Evolutionary conservation across 2,888 invertebrate genomes (phyloP).

Genomic region (Choristoneura rosaceana): DNA sequence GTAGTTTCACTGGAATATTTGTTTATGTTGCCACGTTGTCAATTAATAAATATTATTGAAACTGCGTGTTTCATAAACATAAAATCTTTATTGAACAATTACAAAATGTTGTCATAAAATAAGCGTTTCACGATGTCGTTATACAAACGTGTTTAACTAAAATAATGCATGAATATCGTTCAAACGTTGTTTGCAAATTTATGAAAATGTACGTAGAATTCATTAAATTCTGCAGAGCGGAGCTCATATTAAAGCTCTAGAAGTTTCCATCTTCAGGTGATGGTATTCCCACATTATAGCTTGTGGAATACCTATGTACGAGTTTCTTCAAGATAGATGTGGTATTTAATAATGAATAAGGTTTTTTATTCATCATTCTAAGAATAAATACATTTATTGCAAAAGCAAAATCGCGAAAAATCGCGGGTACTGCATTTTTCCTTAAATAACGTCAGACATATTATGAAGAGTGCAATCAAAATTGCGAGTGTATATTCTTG

Average conservation of each 20-base stretch:
- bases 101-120: neutral
- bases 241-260: constrained; percentile 65
- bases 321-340: constrained; percentile 47
- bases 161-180: constrained; percentile 24
- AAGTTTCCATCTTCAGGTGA: constrained; percentile 78
- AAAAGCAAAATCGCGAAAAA: too few relatives aligned
- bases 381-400: too few relatives aligned
- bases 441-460: too few relatives aligned
- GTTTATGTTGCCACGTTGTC: too few relatives aligned
- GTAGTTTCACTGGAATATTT: too few relatives aligned
- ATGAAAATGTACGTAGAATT: constrained; percentile 62
- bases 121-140: constrained; percentile 6
- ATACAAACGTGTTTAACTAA: constrained; percentile 36
- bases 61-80: too few relatives aligned
- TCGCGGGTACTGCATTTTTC: too few relatives aligned
- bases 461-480: too few relatives aligned
- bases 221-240: constrained; percentile 70
- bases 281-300: constrained; percentile 73
- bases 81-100: too few relatives aligned
- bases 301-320: constrained; percentile 49
- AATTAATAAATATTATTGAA: too few relatives aligned
- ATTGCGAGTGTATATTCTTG: too few relatives aligned
- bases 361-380: too few relatives aligned
- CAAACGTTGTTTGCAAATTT: constrained; percentile 45
- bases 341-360: constrained; percentile 40